Evolutionary conservation across 1,140 invertebrate species (phyloP), one percentile per base, ranked within the genome.

Genomic region (Drosophila kepulauana): DNA sequence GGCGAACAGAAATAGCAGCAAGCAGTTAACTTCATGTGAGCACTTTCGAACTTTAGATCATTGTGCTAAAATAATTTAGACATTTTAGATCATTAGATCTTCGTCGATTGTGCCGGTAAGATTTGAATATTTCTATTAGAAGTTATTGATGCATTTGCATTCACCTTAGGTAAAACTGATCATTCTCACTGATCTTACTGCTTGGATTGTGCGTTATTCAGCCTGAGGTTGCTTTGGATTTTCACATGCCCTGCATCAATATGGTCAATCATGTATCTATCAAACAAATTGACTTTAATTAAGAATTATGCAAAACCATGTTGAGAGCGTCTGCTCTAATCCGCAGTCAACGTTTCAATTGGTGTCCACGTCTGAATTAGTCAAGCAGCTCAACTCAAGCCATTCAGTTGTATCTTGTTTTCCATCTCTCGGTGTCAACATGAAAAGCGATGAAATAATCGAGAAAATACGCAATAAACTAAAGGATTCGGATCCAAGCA

Each of bases 271-370:
- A 79, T 89, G 69, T 59, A 59, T 46, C 63, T 72, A 87, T 79
- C 48, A 73, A 81, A 79, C 77, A 82, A 92, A 92, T 92, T 92
- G 87, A 82, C 82, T 92, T 92, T 91, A 92, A 92, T 92, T 92
- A 89, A 92, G 74, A 75, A 85, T 89, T 91, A 91, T 92, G 91
- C 87, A 91, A 92, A 89, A 63, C 77, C 52, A 45, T 63, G 45
- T 62, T 63, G 64, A 78, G 56, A 57, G 56, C 65, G 20, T 3
- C 49, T 61, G 78, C 84, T 48, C 67, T 84, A 84, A 89, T 88
- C 85, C 78, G 61, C 78, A 70, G 74, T 85, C 74, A 70, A 81
- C 76, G 65, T 52, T 57, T 84, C 85, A 88, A 88, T 89, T 88
- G 85, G 15, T 46, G 38, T 38, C 61, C 38, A 63, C 28, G 52